Conservation (phyloP, 2,797 vertebrate genomes). For the Coregonus ussuriensis region DNA sequence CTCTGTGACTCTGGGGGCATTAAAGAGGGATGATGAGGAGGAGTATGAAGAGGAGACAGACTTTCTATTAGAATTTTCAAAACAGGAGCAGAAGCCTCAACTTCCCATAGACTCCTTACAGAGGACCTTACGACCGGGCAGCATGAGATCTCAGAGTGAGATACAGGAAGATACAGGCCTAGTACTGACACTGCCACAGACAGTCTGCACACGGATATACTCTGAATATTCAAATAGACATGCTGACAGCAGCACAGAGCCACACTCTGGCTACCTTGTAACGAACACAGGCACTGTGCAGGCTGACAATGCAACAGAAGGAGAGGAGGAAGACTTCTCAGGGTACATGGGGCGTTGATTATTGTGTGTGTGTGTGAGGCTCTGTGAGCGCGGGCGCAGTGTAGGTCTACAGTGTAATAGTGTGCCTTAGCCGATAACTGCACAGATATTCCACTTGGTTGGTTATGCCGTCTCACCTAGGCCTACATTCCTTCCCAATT, state of each 20-base stretch:
- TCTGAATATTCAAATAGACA: background rate
- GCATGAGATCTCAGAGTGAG: conserved; percentile 2
- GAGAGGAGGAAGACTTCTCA: conserved; percentile 26
- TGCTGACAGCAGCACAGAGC: background rate
- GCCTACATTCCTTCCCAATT: background rate
- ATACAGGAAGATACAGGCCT: conserved; percentile 2
- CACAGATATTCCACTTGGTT: too few relatives aligned
- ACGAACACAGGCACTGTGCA: background rate
- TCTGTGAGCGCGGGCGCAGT: background rate
- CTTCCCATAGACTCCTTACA: background rate
- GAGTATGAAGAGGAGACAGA: conserved; percentile 11
- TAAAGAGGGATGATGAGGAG: background rate
- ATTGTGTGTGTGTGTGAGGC: background rate
- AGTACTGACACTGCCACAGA: background rate
- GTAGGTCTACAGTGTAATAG: too few relatives aligned
- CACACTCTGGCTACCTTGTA: background rate
- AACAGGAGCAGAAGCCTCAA: background rate
- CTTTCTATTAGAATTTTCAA: conserved; percentile 7
- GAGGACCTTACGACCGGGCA: background rate
- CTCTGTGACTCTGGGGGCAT: conserved; percentile 47
- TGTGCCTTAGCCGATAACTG: too few relatives aligned
- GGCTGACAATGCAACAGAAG: background rate
- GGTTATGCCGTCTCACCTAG: too few relatives aligned
- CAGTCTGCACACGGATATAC: background rate
- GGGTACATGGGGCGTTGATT: conserved; percentile 39